Base-by-base conservation (phyloP, 2,888 invertebrate genomes). In the Disparrhopalites patrizii region DNA sequence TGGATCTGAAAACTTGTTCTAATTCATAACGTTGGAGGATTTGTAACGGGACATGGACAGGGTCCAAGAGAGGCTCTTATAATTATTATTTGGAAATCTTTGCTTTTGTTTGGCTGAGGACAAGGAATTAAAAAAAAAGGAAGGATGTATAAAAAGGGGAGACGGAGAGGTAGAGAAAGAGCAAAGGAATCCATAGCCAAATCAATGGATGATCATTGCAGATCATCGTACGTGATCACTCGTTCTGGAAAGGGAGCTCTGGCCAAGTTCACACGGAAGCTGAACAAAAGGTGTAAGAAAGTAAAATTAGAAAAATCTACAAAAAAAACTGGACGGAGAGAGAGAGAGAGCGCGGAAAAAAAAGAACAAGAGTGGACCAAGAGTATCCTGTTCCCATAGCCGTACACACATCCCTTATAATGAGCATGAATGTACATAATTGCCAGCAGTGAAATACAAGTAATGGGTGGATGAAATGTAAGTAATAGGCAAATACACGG, bases 361-460 rank as follows among this genome's bases (percentile, higher is more conserved):
- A 51, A 28, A 51, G 18, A 18, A 30, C 13, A 31, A 31, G 51
- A 50, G 31, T 61, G 60, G 60, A 61, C 60, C 60, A 50, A 50
- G 31, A 61, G 60, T 61, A 61, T 61, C 60, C 51, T 61, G 60
- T 61, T 61, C 60, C 60, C 60, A 61, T 18, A 20, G 55, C 40
- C 57, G 40, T 23, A 23, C 36, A 23, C 25, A 31, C 30, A 54
- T n/a, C 10, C 15, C 47, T 40, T 40, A 15, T 18, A 10, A 18
- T 7, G 40, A 40, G 40, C 40, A n/a, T n/a, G n/a, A n/a, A n/a
- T n/a, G n/a, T n/a, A n/a, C n/a, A n/a, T n/a, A n/a, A n/a, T n/a
- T n/a, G n/a, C n/a, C n/a, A n/a, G n/a, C n/a, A n/a, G n/a, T n/a
- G n/a, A n/a, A n/a, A n/a, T n/a, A n/a, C n/a, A n/a, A n/a, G n/a